A percentile compares a stretch with the other conserved stretches of the same genome.
These are phyloP conservation scores for Chamaea fasciata DNA, from an alignment of 2,113 vertebrate species.

Conservation along the genomic window DNA sequence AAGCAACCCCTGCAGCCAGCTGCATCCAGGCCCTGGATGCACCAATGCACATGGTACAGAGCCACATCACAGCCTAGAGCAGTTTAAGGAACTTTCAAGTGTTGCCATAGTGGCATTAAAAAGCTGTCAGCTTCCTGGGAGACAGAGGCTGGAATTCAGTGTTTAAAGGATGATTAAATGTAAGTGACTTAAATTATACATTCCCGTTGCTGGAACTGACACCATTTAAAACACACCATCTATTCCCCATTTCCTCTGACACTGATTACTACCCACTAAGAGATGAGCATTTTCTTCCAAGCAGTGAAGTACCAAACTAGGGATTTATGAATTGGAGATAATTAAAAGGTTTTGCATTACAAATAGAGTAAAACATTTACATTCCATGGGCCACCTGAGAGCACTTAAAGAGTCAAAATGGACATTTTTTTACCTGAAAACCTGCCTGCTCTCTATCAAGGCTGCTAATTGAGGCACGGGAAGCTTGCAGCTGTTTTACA, in stretches of 20 bases:
- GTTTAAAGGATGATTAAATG: slow-evolving; percentile 52
- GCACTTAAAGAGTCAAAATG: background rate
- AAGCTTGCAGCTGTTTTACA: background rate
- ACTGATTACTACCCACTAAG: background rate
- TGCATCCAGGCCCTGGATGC: background rate
- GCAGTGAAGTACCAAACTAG: background rate
- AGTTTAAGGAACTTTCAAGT: background rate
- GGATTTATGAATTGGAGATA: slow-evolving; percentile 7
- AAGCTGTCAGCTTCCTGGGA: background rate
- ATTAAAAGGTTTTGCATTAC: slow-evolving; percentile 12
- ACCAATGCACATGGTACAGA: accelerated
- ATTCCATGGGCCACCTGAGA: background rate
- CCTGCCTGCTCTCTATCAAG: background rate
- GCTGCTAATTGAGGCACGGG: background rate
- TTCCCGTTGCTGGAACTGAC: slow-evolving; percentile 14
- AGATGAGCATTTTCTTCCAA: slow-evolving; percentile 9
- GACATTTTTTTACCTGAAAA: background rate
- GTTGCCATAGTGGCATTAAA: background rate
- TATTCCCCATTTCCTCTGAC: background rate
- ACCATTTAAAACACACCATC: background rate
- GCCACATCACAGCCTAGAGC: background rate
- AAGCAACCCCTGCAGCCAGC: background rate
- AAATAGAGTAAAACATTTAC: background rate
- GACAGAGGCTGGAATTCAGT: slow-evolving; percentile 9
- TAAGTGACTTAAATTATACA: slow-evolving; percentile 52